A percentile compares a stretch with the other conserved stretches of the same genome.
These are phyloP conservation scores for Amphipoea lucens DNA, from an alignment of 2,888 invertebrate genomes.

Conservation along the genomic window DNA sequence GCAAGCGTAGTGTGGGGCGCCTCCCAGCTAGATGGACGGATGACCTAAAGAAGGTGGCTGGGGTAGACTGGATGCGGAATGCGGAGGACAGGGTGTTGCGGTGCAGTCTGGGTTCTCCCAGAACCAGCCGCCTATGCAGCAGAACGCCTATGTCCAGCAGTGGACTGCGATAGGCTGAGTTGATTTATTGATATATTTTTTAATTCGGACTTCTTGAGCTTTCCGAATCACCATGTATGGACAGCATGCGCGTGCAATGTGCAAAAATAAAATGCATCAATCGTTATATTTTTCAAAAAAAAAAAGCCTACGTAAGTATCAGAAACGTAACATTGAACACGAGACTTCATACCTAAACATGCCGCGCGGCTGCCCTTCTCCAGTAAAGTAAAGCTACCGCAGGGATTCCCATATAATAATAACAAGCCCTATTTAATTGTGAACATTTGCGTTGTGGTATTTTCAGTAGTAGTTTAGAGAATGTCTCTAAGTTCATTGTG, in stretches of 20 bases:
- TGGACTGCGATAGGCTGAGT: too few species aligned
- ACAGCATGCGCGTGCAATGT: not conserved
- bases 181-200: not conserved
- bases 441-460: not conserved
- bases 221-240: not conserved
- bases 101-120: too few species aligned
- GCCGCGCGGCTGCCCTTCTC: not conserved
- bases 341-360: too few species aligned
- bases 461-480: not conserved
- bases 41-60: too few species aligned
- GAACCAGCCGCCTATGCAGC: too few species aligned
- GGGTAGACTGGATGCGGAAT: too few species aligned
- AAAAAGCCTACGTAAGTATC: too few species aligned
- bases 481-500: not conserved
- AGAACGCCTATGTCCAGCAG: too few species aligned
- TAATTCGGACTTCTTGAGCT: not conserved
- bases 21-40: too few species aligned
- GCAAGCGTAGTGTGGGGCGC: too few species aligned
- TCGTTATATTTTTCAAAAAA: not conserved
- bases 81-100: too few species aligned
- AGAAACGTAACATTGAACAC: too few species aligned
- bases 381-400: not conserved
- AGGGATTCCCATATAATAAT: not conserved
- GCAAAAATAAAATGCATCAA: not conserved
- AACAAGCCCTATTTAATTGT: not conserved